Evolutionary conservation across 2,797 vertebrate species (phyloP).

Genomic region (Karalla daura): DNA sequence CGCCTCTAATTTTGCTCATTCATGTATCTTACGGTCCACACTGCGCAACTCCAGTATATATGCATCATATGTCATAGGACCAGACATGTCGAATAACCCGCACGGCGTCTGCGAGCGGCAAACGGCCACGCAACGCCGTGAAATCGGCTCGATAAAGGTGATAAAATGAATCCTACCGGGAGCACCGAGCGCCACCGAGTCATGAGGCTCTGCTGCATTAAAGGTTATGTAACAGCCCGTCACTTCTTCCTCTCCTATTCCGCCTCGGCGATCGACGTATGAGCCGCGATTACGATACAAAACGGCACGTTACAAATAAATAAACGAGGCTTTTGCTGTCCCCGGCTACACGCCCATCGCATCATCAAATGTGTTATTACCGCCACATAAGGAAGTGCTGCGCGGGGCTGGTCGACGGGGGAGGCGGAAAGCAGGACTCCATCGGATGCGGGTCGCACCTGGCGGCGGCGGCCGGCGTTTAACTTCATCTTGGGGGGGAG

Average conservation of each 20-base stretch:
- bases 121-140: background rate
- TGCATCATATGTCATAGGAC: slow-evolving; percentile 4
- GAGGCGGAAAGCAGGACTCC: slow-evolving; percentile 74
- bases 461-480: slow-evolving; percentile 65
- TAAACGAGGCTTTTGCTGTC: too few relatives aligned
- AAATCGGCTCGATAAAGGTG: slow-evolving; percentile 18
- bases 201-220: slow-evolving; percentile 79
- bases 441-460: slow-evolving; percentile 80
- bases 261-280: slow-evolving; percentile 19
- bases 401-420: slow-evolving; percentile 76
- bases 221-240: slow-evolving; percentile 80
- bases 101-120: background rate
- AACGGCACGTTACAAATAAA: too few relatives aligned
- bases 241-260: slow-evolving; percentile 74
- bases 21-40: slow-evolving; percentile 42
- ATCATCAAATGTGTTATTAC: slow-evolving; percentile 58
- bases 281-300: slow-evolving; percentile 4
- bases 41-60: slow-evolving; percentile 58
- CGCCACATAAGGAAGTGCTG: slow-evolving; percentile 84
- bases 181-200: slow-evolving; percentile 62
- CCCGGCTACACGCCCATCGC: background rate
- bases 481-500: slow-evolving; percentile 80
- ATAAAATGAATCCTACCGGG: slow-evolving; percentile 60
- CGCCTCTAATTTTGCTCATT: slow-evolving; percentile 51
- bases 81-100: slow-evolving; percentile 2